Percentiles rank a stretch among this genome's conserved stretches.
Conservation (phyloP, 2,888 invertebrate species). For the Tanaodytes sp. region DNA sequence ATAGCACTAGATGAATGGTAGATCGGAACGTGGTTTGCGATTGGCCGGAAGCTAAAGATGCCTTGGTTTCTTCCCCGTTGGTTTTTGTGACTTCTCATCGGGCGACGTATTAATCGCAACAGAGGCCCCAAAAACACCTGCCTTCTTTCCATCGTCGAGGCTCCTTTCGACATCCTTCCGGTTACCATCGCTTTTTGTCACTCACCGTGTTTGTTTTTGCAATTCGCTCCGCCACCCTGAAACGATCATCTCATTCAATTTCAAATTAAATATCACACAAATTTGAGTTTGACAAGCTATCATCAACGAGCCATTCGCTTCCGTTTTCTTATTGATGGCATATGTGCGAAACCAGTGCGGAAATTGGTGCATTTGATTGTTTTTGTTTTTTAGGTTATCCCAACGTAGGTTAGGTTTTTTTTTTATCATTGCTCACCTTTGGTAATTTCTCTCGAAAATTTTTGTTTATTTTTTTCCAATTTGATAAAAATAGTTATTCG, state of each 20-base stretch:
- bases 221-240: no score
- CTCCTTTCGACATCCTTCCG: conserved; percentile 23
- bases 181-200: no score
- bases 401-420: no score
- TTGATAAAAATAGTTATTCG: no score
- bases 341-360: no score
- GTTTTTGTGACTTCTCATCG: conserved; percentile 17
- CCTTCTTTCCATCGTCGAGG: conserved; percentile 30
- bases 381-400: no score
- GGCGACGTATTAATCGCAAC: conserved; percentile 39
- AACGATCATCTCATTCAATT: not conserved
- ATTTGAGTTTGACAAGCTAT: not conserved
- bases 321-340: no score
- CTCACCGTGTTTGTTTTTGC: not conserved
- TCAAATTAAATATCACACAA: conserved; percentile 10
- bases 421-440: no score
- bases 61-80: not conserved
- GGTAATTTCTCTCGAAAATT: no score
- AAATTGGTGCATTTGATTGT: no score
- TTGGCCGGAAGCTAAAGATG: conserved; percentile 52
- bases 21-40: conserved; percentile 39
- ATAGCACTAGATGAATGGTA: conserved; percentile 49
- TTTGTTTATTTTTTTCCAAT: no score
- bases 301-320: no score
- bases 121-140: conserved; percentile 54